Percentiles rank a stretch among this genome's conserved stretches.
phyloP scores from a whole-genome alignment of 2,113 vertebrate species.

The Bubo blakistoni region DNA sequence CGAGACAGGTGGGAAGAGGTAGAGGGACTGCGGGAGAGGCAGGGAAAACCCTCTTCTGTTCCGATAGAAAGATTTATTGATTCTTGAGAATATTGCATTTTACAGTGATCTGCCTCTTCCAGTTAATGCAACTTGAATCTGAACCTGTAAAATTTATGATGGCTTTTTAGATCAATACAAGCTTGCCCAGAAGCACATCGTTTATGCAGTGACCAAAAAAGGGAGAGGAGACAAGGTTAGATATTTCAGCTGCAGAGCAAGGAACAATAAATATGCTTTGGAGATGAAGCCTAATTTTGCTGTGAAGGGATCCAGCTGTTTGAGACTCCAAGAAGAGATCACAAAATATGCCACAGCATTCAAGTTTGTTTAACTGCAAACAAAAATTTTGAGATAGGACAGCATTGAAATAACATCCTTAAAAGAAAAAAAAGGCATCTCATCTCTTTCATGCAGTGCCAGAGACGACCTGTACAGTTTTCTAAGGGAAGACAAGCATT shows the following conservation, averaged over 20 bases:
- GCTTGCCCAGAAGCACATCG: not conserved
- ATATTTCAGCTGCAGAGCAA: not conserved
- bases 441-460: not conserved
- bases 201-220: not conserved
- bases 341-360: not conserved
- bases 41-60: not conserved
- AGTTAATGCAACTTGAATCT: conserved; percentile 48
- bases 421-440: not conserved
- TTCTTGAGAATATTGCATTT: conserved; percentile 15
- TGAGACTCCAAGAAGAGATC: not conserved
- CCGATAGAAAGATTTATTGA: conserved; percentile 42
- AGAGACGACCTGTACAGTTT: not conserved
- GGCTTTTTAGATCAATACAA: conserved; percentile 43
- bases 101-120: conserved; percentile 3
- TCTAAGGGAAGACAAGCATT: not conserved
- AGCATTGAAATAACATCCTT: not conserved
- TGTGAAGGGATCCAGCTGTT: not conserved
- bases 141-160: conserved; percentile 49
- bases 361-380: not conserved
- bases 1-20: not conserved
- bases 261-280: not conserved
- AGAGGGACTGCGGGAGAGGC: not conserved
- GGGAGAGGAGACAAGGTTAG: not conserved
- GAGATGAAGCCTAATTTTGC: not conserved
- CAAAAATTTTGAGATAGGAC: not conserved